These are phyloP conservation scores for Halcyon senegalensis DNA, from an alignment of 2,113 vertebrate species.

Conservation along the genomic window DNA sequence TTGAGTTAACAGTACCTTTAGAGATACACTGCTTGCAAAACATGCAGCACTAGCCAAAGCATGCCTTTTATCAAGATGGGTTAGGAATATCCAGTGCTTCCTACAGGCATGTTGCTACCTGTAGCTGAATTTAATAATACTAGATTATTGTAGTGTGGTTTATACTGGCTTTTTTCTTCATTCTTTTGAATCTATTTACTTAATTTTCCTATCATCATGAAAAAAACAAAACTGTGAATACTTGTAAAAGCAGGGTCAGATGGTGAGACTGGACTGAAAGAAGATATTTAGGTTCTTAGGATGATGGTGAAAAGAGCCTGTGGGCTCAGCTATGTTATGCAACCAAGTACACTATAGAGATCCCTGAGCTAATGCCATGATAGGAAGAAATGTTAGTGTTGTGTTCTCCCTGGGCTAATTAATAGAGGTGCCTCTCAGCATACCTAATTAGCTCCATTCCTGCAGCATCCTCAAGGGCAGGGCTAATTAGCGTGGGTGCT, in stretches of 20 bases:
- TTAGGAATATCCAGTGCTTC: conserved; percentile 51
- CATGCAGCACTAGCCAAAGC: conserved; percentile 32
- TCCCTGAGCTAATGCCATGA: neutral
- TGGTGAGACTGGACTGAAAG: neutral
- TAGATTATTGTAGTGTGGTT: conserved; percentile 9
- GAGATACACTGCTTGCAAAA: conserved; percentile 55
- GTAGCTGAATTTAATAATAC: conserved; percentile 49
- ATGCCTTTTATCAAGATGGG: conserved; percentile 56
- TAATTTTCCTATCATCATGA: conserved; percentile 18
- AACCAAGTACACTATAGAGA: neutral
- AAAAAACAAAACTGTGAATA: neutral
- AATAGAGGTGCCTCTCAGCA: conserved; percentile 37
- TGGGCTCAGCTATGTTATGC: neutral
- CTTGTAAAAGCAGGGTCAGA: conserved; percentile 9
- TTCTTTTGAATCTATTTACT: conserved; percentile 18
- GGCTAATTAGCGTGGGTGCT: conserved; percentile 58
- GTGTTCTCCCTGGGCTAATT: conserved; percentile 48
- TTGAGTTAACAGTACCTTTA: conserved; percentile 37
- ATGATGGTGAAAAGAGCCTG: neutral
- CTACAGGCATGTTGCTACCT: conserved; percentile 30
- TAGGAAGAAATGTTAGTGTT: conserved; percentile 27
- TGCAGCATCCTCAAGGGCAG: conserved; percentile 32
- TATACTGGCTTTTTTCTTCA: conserved; percentile 7
- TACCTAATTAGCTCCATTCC: conserved; percentile 50
- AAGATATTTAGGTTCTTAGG: neutral